Evolutionary conservation across 2,797 vertebrate genomes (phyloP), one percentile per base, ranked within the genome.

Genomic region (Hemibagrus guttatus): DNA sequence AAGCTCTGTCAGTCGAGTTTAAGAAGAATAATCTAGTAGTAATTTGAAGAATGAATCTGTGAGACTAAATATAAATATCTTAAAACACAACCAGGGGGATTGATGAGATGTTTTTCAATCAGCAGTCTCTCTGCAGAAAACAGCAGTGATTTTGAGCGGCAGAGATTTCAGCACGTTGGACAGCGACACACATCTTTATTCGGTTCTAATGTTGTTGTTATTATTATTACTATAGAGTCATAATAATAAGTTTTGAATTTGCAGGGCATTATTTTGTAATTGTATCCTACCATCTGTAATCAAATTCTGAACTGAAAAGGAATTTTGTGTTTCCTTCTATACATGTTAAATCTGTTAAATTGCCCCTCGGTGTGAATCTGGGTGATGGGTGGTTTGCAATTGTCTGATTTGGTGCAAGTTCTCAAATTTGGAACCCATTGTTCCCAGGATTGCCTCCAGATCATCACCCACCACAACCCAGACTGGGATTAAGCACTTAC

Each of bases 101-200:
- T 46, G 19, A 1, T 81, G 31, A 13, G 13, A 58, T 54, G 35
- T 13, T 72, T 46, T 23, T 49, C 6, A 49, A 31, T 69, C 26
- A 1, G 66, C 0, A 13, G 75, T 68, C 0, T 78, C 14, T 75
- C 11, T 31, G 54, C 11, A 66, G 81, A 49, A 81, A 84, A 54
- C 49, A 31, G 58, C 58, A 68, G 31, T 75, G 39, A 75, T 78
- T 35, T 84, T 84, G 28, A 85, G 85, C 71, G 23, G 71, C 68
- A 68, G 59, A 31, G 49, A 84, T 80, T 71, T 85, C 64, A 83
- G 71, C 35, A 78, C 61, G 61, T 52, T 46, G 83, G 31, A 82
- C 80, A 82, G 80, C 61, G 26, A 28, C 79, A 31, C 59, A n/a
- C 3, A 6, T 21, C 1, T 21, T 16, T 8, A 19, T 56, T 76